phyloP scores from a whole-genome alignment of 2,888 invertebrate genomes.

The Atethmia centrago region DNA sequence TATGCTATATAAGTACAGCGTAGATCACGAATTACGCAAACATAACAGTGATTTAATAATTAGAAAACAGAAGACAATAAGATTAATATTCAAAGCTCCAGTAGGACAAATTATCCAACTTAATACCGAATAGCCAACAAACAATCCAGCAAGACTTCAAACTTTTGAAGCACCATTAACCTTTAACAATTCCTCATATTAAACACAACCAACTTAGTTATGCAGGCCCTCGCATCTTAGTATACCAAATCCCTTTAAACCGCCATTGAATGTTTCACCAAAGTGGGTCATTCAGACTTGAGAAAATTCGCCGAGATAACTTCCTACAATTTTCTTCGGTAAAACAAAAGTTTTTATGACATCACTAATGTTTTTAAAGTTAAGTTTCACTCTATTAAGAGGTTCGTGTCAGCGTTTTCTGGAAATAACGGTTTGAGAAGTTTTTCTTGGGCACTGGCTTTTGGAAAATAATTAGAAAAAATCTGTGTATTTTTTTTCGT shows the following conservation, averaged over 20 bases:
- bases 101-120: background rate
- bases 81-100: background rate
- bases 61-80: background rate
- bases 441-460: slow-evolving; percentile 16
- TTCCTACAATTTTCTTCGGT: slow-evolving; percentile 57
- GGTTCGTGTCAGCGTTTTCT: slow-evolving; percentile 51
- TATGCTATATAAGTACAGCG: background rate
- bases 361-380: slow-evolving; percentile 61
- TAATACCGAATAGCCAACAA: slow-evolving; percentile 2
- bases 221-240: slow-evolving; percentile 49
- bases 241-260: slow-evolving; percentile 56
- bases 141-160: slow-evolving; percentile 5
- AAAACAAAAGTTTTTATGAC: slow-evolving; percentile 67
- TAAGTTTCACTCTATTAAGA: slow-evolving; percentile 54
- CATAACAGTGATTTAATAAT: background rate
- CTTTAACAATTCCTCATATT: slow-evolving; percentile 39
- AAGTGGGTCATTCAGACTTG: slow-evolving; percentile 54
- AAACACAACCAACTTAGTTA: slow-evolving; percentile 51
- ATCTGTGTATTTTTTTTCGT: background rate
- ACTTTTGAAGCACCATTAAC: slow-evolving; percentile 12
- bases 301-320: slow-evolving; percentile 52
- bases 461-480: slow-evolving; percentile 19
- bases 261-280: slow-evolving; percentile 43
- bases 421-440: slow-evolving; percentile 29
- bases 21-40: background rate